Evolutionary conservation across 2,888 invertebrate species (phyloP).

Genomic region (Phengaris arion): DNA sequence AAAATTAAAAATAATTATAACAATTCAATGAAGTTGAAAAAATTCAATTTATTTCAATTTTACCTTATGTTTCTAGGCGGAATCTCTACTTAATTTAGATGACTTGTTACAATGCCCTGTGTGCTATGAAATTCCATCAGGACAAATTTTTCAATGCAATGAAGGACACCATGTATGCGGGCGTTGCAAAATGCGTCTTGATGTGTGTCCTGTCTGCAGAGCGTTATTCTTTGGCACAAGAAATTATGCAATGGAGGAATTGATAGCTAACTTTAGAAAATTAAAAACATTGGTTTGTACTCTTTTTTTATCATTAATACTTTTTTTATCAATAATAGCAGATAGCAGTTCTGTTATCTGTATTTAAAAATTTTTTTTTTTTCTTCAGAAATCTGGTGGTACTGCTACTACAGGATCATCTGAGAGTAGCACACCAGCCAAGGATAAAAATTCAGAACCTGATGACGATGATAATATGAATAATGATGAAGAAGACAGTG

Average conservation of each 20-base stretch:
- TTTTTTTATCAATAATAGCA: background rate
- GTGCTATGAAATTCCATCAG: slow-evolving; percentile 75
- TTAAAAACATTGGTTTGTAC: slow-evolving; percentile 67
- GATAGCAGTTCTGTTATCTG: background rate
- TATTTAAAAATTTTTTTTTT: slow-evolving; percentile 30
- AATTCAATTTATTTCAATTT: background rate
- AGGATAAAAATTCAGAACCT: slow-evolving; percentile 44
- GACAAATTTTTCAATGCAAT: slow-evolving; percentile 74
- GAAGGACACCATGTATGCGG: slow-evolving; percentile 80
- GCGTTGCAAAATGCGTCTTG: slow-evolving; percentile 67
- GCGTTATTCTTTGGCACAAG: slow-evolving; percentile 73
- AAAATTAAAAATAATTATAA: too few species aligned
- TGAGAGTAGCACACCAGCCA: slow-evolving; percentile 51
- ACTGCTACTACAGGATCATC: slow-evolving; percentile 58
- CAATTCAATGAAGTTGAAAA: too few species aligned
- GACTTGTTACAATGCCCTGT: slow-evolving; percentile 79
- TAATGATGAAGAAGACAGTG: slow-evolving; percentile 54
- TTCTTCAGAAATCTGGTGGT: slow-evolving; percentile 62
- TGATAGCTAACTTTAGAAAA: slow-evolving; percentile 72
- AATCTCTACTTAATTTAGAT: slow-evolving; percentile 70
- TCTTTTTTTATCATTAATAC: slow-evolving; percentile 26
- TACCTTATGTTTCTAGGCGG: slow-evolving; percentile 50
- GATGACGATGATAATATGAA: slow-evolving; percentile 51
- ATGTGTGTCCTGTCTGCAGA: slow-evolving; percentile 75
- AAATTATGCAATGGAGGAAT: slow-evolving; percentile 78